Evolutionary conservation across 2,888 invertebrate genomes (phyloP), one percentile per base, ranked within the genome.

Genomic region (Pseudococcus longispinus): DNA sequence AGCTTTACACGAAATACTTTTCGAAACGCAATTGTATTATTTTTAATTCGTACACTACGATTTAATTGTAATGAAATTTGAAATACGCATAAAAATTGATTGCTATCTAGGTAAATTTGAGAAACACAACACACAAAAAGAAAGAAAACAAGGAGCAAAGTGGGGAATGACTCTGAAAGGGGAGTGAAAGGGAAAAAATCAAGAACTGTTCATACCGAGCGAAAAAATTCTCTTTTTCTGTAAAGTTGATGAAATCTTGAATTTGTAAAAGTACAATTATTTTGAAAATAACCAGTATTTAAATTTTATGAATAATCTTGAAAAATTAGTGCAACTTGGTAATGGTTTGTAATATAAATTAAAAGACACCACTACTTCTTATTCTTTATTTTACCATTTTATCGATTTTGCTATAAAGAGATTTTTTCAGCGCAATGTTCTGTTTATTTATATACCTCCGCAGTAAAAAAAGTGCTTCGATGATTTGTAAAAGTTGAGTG

Each of bases 31-130:
- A 51, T 51, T 18, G 0, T 51, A n/a, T 4, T 3, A n/a, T 4
- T 18, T 51, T 51, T n/a, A n/a, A 51, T 11, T 46, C 3, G 6
- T 4, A 51, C 51, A 11, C 9, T 23, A 23, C 9, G 15, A 60
- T 23, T 1, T 8, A 60, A 60, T 23, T 2, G 2, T 23, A 6
- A 60, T 23, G 60, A 23, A 60, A 8, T 60, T 20, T 23, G 9
- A 60, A 70, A 70, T 70, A 70, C 70, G 70, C 70, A 70, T 8
- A 70, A 70, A 29, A 70, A 70, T 70, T 70, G 70, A 70, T 70
- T 70, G 29, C 29, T 70, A 70, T 70, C 65, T 65, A 26, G 60
- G 20, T 2, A 20, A 11, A 60, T 11, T 1, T 20, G 60, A 18
- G 9, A 65, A 65, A 70, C 65, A 70, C 8, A 65, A 70, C 26